A percentile compares a stretch with the other conserved stretches of the same genome.
These are phyloP conservation scores for Xenops minutus DNA, from an alignment of 2,797 vertebrate genomes.

Conservation along the genomic window DNA sequence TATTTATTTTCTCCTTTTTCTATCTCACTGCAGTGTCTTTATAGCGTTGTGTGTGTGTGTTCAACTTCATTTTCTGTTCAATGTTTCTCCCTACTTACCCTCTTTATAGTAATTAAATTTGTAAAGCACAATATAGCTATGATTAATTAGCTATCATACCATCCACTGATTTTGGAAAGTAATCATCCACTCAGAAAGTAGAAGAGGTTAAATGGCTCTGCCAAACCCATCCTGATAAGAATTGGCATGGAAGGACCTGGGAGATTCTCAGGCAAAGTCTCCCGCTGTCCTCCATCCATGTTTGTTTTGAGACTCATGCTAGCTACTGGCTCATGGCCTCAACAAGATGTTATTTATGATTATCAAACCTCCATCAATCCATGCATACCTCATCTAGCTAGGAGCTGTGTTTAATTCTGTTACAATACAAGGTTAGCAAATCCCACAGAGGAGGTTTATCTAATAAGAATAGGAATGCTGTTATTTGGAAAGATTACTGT, in stretches of 20 bases:
- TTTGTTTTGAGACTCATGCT: not conserved
- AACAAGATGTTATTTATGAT: not conserved
- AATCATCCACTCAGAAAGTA: not conserved
- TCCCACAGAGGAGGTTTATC: not conserved
- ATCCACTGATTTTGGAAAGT: not conserved
- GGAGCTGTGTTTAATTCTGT: not conserved
- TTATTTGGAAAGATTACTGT: not conserved
- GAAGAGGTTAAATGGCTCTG: not conserved
- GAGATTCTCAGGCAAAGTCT: not conserved
- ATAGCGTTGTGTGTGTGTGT: not conserved
- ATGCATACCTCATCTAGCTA: not conserved
- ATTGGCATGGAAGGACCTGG: not conserved
- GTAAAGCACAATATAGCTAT: not conserved
- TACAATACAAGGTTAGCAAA: not conserved
- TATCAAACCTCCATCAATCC: not conserved
- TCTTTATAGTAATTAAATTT: conserved; percentile 2
- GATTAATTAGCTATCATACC: conserved; percentile 38
- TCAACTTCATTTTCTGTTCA: not conserved
- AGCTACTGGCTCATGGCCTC: not conserved
- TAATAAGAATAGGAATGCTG: not conserved
- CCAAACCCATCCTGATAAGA: not conserved
- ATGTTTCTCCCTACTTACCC: not conserved
- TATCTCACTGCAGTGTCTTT: not conserved
- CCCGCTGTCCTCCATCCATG: not conserved
- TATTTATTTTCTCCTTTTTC: not conserved